Evolutionary conservation across 2,797 vertebrate species (phyloP).

Genomic region (Sebastes diploproa): DNA sequence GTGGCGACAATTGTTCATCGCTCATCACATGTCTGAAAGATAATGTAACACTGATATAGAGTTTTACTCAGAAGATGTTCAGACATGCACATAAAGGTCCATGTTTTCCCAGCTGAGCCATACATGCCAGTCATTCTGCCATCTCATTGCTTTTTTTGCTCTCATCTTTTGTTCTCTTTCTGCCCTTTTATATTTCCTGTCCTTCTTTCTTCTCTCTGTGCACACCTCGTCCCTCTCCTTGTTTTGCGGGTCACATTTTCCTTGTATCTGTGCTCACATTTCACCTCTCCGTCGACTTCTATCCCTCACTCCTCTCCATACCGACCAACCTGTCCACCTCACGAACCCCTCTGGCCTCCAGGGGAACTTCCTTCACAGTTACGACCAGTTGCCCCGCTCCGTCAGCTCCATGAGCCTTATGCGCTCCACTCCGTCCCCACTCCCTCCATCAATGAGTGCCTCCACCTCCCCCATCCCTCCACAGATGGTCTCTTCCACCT

Average conservation of each 20-base stretch:
- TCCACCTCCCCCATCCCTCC: constrained; percentile 79
- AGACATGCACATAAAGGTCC: not conserved
- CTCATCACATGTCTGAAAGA: not conserved
- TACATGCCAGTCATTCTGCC: constrained; percentile 52
- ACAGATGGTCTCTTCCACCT: constrained; percentile 82
- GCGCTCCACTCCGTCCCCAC: constrained; percentile 78
- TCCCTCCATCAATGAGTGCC: constrained; percentile 72
- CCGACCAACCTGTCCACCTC: not conserved
- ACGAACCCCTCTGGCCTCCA: constrained; percentile 26
- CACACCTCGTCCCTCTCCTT: constrained; percentile 35
- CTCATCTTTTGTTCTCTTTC: constrained; percentile 58
- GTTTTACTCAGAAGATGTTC: not conserved
- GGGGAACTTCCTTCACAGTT: constrained; percentile 73
- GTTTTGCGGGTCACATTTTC: constrained; percentile 28
- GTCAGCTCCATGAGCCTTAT: constrained; percentile 80
- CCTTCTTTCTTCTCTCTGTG: constrained; percentile 28
- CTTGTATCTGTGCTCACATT: constrained; percentile 25
- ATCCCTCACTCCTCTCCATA: constrained; percentile 6
- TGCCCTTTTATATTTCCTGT: constrained; percentile 35
- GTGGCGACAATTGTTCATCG: constrained; percentile 40
- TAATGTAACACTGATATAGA: not conserved
- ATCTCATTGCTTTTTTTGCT: constrained; percentile 73
- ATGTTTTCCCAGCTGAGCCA: constrained; percentile 24
- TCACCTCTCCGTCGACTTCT: not conserved
- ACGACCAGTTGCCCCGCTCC: constrained; percentile 78